Conservation (phyloP, 1,140 invertebrate genomes). For the Aphaenogaster floridana region DNA sequence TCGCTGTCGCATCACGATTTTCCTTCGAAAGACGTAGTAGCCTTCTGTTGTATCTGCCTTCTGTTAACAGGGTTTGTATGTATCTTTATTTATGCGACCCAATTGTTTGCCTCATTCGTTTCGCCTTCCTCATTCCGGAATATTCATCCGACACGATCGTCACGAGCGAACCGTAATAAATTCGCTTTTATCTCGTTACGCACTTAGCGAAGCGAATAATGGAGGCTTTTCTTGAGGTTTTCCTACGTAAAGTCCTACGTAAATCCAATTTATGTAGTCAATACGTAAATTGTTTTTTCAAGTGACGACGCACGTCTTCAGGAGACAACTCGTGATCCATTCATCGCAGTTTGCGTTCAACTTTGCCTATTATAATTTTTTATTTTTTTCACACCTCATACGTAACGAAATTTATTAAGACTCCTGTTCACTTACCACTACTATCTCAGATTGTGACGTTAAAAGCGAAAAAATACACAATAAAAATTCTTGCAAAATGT, state of each 20-base stretch:
- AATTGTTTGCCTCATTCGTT: not conserved
- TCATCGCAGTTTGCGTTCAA: not conserved
- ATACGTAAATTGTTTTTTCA: slow-evolving; percentile 31
- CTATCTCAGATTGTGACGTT: no score
- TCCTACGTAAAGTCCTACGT: slow-evolving; percentile 32
- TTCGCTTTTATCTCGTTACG: slow-evolving; percentile 11
- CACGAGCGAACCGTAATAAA: not conserved
- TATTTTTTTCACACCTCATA: slow-evolving; percentile 3
- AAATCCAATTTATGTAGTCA: slow-evolving; percentile 27
- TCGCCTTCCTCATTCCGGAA: not conserved
- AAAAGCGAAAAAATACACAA: no score
- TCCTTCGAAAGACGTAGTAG: not conserved
- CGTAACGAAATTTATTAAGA: not conserved
- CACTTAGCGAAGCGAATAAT: slow-evolving; percentile 15
- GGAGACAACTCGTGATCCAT: not conserved
- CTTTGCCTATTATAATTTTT: slow-evolving; percentile 26
- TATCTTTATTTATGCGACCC: not conserved
- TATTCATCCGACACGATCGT: not conserved
- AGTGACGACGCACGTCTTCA: not conserved
- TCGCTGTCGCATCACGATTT: not conserved
- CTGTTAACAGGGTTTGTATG: not conserved
- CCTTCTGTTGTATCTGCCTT: not conserved
- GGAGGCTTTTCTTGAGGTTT: not conserved
- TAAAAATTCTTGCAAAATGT: no score
- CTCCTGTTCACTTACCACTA: no score